These are phyloP conservation scores for Uropsilus gracilis DNA, from an alignment of 2,113 vertebrate genomes.

Conservation along the genomic window DNA sequence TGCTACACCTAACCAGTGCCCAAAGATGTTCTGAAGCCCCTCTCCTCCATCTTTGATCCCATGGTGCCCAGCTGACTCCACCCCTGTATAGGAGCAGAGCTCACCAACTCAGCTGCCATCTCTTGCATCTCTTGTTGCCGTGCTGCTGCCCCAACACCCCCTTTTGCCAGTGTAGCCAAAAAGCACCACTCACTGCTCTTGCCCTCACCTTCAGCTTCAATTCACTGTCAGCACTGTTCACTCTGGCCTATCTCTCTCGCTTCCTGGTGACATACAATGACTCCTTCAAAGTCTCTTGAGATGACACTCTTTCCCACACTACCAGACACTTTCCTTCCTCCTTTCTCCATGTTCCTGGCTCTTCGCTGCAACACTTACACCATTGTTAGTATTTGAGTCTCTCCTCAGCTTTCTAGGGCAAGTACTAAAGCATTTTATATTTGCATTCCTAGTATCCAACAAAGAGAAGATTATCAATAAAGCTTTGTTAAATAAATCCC, in stretches of 20 bases:
- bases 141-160: not conserved
- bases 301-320: not conserved
- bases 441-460: not conserved
- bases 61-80: too few relatives aligned
- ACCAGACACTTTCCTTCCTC: not conserved
- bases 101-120: not conserved
- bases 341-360: not conserved
- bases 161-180: not conserved
- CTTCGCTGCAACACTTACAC: not conserved
- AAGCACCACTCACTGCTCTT: not conserved
- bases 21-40: not conserved
- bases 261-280: not conserved
- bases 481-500: not conserved
- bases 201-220: not conserved
- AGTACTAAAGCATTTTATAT: not conserved
- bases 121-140: not conserved
- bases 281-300: not conserved
- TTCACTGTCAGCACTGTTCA: not conserved
- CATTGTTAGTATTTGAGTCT: not conserved
- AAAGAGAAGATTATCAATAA: not conserved
- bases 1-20: not conserved
- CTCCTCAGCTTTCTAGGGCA: not conserved
- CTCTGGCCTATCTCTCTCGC: not conserved
- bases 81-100: accelerated
- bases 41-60: accelerated